Evolutionary conservation across 1,140 invertebrate genomes (phyloP).

Genomic region (Eumaeus atala): DNA sequence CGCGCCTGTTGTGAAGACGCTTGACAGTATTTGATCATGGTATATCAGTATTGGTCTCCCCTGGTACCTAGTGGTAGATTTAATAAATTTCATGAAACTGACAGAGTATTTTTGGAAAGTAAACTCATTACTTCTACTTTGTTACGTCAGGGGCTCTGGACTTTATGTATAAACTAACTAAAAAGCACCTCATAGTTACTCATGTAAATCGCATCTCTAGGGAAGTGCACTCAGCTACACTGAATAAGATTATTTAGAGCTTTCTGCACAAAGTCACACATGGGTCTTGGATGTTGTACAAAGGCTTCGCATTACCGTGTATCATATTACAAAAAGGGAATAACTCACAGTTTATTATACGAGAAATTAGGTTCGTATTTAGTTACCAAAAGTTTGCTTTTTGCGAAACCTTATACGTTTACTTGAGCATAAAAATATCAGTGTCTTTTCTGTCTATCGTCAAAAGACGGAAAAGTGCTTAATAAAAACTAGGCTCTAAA

Average conservation of each 20-base stretch:
- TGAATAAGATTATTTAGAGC: constrained; percentile 33
- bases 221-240: constrained; percentile 31
- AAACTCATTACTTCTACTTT: background rate
- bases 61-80: no score
- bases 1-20: no score
- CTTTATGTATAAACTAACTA: constrained; percentile 12
- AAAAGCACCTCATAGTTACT: constrained; percentile 23
- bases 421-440: background rate
- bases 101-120: no score
- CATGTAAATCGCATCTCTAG: constrained; percentile 24
- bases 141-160: background rate
- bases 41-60: no score
- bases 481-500: constrained; percentile 8
- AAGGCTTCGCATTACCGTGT: constrained; percentile 17
- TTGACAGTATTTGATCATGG: no score
- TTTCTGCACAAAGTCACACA: constrained; percentile 29
- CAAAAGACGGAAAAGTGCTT: constrained; percentile 1
- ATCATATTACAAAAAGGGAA: constrained; percentile 13
- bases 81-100: no score
- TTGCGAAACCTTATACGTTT: background rate
- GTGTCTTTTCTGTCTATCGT: constrained; percentile 8
- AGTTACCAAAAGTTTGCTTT: background rate
- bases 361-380: constrained; percentile 10
- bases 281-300: constrained; percentile 20
- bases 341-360: constrained; percentile 10